These are phyloP conservation scores for Brachionus asplanchnoidis DNA, from an alignment of 1,140 invertebrate genomes.

Conservation along the genomic window DNA sequence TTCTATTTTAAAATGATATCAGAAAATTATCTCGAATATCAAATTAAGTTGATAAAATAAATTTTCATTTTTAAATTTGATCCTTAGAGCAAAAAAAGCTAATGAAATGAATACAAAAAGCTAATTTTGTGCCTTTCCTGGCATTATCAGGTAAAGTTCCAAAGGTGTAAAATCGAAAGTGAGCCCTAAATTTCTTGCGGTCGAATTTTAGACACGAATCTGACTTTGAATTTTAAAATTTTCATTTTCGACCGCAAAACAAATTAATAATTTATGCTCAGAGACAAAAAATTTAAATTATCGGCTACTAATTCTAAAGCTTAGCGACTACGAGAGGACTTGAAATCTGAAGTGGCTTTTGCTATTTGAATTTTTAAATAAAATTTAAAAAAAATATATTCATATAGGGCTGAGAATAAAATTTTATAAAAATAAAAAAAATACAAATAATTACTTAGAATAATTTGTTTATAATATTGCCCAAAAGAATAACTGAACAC, in stretches of 20 bases:
- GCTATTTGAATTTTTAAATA: background rate
- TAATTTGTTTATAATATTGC: constrained; percentile 36
- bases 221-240: background rate
- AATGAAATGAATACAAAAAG: background rate
- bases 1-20: background rate
- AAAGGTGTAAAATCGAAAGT: background rate
- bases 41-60: background rate
- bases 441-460: constrained; percentile 17
- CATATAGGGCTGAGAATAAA: background rate
- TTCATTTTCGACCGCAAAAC: background rate
- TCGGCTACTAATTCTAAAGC: background rate
- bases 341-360: constrained; percentile 5
- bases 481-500: constrained; percentile 25
- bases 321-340: constrained; percentile 5
- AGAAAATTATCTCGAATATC: background rate
- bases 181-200: background rate
- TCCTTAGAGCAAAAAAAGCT: background rate
- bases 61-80: background rate
- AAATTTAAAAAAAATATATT: background rate
- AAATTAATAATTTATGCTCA: constrained; percentile 15
- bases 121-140: background rate
- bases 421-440: background rate
- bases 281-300: background rate
- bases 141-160: background rate
- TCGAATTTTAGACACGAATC: background rate